Conservation (phyloP, 2,888 invertebrate genomes). For the Dryadula phaetusa region DNA sequence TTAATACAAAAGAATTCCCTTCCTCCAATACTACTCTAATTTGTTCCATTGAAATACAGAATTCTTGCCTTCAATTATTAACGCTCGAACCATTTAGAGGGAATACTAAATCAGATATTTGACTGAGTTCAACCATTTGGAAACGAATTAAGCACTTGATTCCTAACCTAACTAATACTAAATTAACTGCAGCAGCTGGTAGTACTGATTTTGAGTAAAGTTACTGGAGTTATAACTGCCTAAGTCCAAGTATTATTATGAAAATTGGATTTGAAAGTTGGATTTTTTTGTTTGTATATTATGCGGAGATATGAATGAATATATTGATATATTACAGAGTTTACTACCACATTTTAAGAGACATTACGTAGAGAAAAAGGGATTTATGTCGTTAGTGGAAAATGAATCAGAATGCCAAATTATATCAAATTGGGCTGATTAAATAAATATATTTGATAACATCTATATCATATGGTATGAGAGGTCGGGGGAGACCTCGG, state of each 20-base stretch:
- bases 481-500: too few relatives aligned
- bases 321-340: too few relatives aligned
- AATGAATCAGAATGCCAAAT: too few relatives aligned
- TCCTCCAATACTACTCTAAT: background rate
- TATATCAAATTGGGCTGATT: too few relatives aligned
- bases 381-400: too few relatives aligned
- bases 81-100: slow-evolving; percentile 23
- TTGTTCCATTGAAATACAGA: background rate
- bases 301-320: too few relatives aligned
- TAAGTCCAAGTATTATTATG: slow-evolving; percentile 1
- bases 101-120: slow-evolving; percentile 38
- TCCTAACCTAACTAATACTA: slow-evolving; percentile 33
- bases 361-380: too few relatives aligned
- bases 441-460: too few relatives aligned
- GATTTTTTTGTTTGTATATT: background rate
- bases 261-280: background rate
- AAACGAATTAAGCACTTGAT: slow-evolving; percentile 40
- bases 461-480: too few relatives aligned
- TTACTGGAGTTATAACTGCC: slow-evolving; percentile 27
- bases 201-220: slow-evolving; percentile 31
- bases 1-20: background rate
- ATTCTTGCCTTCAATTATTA: slow-evolving; percentile 21
- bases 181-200: slow-evolving; percentile 41
- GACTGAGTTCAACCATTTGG: slow-evolving; percentile 33
- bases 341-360: too few relatives aligned